Evolutionary conservation across 2,888 invertebrate genomes (phyloP).

Genomic region (Craniophora ligustri): DNA sequence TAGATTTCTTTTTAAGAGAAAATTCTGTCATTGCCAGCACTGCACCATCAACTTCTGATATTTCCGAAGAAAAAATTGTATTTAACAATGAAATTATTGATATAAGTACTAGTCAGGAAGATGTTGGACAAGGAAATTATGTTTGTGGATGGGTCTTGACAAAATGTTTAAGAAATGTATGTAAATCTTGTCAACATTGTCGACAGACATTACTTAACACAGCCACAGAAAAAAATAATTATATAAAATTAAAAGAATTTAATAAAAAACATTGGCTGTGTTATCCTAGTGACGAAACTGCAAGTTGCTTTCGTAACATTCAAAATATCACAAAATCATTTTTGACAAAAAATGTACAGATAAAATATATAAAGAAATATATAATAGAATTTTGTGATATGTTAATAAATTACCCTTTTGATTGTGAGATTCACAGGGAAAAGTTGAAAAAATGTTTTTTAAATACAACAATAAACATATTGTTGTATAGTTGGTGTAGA

Average conservation of each 20-base stretch:
- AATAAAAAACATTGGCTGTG: neutral
- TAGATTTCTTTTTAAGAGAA: slow-evolving; percentile 1
- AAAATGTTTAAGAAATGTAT: slow-evolving; percentile 15
- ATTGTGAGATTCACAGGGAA: neutral
- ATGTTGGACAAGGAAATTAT: slow-evolving; percentile 17
- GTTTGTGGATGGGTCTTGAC: slow-evolving; percentile 20
- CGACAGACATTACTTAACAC: neutral
- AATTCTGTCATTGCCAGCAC: too few species aligned
- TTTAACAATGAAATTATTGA: neutral
- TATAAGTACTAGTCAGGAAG: neutral
- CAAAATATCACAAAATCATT: neutral
- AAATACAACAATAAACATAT: neutral
- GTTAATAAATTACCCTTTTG: neutral
- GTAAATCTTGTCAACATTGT: slow-evolving; percentile 3
- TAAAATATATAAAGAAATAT: neutral
- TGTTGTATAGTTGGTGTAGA: slow-evolving; percentile 12
- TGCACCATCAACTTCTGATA: slow-evolving; percentile 5
- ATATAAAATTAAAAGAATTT: slow-evolving; percentile 2
- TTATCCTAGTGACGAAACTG: neutral
- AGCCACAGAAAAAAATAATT: neutral
- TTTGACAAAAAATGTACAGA: slow-evolving; percentile 1
- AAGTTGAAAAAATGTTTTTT: slow-evolving; percentile 2
- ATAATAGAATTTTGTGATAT: neutral
- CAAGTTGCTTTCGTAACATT: neutral
- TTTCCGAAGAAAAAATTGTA: neutral